These are phyloP conservation scores for Tethea ocularis DNA, from an alignment of 2,888 invertebrate species.

Conservation along the genomic window DNA sequence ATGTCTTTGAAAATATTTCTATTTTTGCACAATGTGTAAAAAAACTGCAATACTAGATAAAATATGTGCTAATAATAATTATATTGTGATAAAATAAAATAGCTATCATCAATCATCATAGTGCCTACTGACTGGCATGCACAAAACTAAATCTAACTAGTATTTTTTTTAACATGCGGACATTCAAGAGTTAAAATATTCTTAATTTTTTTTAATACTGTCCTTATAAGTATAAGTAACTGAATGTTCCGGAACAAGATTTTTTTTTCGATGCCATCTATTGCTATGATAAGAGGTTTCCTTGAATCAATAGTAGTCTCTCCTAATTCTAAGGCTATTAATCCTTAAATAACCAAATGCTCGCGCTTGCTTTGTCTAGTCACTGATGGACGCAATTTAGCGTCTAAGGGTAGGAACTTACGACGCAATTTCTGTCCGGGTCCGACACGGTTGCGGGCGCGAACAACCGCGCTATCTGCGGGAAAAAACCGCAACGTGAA, in stretches of 20 bases:
- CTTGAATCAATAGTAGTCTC: not conserved
- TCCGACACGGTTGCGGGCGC: not conserved
- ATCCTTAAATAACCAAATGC: not conserved
- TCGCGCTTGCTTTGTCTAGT: not conserved
- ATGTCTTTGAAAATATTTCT: too few relatives aligned
- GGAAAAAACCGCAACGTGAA: constrained; percentile 4
- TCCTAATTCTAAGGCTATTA: not conserved
- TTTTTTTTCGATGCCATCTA: too few relatives aligned
- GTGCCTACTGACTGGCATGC: not conserved
- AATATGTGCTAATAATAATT: not conserved
- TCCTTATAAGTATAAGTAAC: too few relatives aligned
- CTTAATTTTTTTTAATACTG: too few relatives aligned
- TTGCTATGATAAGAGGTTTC: not conserved
- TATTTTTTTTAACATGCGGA: not conserved
- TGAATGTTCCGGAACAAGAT: not conserved
- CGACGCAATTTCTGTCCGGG: not conserved
- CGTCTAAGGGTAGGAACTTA: not conserved
- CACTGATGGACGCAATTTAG: not conserved
- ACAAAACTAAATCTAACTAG: not conserved
- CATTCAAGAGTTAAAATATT: not conserved
- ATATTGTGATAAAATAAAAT: not conserved
- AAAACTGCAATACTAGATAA: not conserved
- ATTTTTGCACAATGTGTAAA: not conserved
- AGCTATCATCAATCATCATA: not conserved
- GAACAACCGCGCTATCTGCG: constrained; percentile 5